phyloP scores from a whole-genome alignment of 1,140 invertebrate genomes.

The Hormaphis cornu region DNA sequence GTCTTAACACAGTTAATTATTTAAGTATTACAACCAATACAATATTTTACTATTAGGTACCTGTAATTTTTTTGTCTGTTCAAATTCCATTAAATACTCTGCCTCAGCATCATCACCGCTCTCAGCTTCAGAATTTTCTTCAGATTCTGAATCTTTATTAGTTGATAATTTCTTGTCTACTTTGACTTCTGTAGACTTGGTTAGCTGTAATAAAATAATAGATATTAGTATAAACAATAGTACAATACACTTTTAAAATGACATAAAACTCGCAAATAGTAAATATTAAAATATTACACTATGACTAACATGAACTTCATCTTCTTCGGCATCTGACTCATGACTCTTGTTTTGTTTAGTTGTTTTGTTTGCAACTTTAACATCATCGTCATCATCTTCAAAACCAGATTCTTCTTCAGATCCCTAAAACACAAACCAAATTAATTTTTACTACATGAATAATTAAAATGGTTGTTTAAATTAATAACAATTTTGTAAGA shows the following conservation, averaged over 20 bases:
- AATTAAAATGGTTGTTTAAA: no score
- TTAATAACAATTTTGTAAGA: no score
- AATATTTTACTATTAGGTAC: neutral
- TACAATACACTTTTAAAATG: no score
- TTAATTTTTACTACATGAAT: no score
- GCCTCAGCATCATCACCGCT: conserved; percentile 14
- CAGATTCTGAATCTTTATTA: neutral
- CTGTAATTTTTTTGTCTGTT: conserved; percentile 20
- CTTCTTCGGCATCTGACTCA: neutral
- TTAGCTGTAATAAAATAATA: neutral
- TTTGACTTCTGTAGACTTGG: neutral
- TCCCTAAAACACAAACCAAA: neutral
- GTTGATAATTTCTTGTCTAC: neutral
- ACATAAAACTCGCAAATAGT: no score
- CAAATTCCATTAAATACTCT: conserved; percentile 25
- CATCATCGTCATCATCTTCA: neutral
- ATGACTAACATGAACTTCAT: neutral
- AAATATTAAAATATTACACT: neutral
- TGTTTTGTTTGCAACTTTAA: neutral
- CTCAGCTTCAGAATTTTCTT: neutral
- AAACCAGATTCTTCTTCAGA: conserved; percentile 14
- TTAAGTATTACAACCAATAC: neutral
- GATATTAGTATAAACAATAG: neutral
- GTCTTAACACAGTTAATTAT: neutral
- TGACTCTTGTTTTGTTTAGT: neutral